Percentiles rank a stretch among this genome's conserved stretches.
Evolutionary conservation across 2,888 invertebrate genomes (phyloP).

Genomic region (Morpho achilles): DNA sequence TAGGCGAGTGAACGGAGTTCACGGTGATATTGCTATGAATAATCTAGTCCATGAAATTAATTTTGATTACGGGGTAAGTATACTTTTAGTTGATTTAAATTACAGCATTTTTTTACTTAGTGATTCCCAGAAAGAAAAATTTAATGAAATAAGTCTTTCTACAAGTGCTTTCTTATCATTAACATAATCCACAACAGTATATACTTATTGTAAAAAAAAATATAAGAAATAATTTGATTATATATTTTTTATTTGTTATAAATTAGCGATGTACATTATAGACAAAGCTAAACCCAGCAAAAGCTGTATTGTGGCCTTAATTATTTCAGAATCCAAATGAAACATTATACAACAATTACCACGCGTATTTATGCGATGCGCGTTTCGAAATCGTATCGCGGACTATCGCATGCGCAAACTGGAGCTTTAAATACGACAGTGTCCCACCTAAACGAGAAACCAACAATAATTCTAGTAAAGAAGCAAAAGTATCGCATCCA

Average conservation of each 20-base stretch:
- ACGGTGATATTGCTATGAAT: constrained; percentile 63
- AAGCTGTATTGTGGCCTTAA: not conserved
- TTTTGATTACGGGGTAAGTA: constrained; percentile 67
- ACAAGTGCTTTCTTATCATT: no score
- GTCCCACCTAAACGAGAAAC: constrained; percentile 56
- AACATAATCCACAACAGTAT: no score
- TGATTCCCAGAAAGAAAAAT: no score
- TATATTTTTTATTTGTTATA: no score
- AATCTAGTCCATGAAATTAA: constrained; percentile 63
- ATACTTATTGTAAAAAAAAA: no score
- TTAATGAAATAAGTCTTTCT: no score
- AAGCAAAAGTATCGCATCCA: constrained; percentile 51
- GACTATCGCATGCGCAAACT: constrained; percentile 85
- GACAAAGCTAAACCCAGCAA: no score
- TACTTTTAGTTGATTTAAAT: not conserved
- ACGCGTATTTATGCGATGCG: constrained; percentile 92
- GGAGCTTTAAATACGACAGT: constrained; percentile 90
- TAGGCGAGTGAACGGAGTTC: constrained; percentile 51
- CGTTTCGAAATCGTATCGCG: constrained; percentile 87
- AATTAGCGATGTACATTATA: no score
- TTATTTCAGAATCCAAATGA: constrained; percentile 75
- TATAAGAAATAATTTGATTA: no score
- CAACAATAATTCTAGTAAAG: constrained; percentile 57
- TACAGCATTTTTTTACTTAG: no score
- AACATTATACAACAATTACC: constrained; percentile 88